Percentiles rank a stretch among this genome's conserved stretches.
These are phyloP conservation scores for Ametastegia equiseti DNA, from an alignment of 2,888 invertebrate genomes.

Conservation along the genomic window DNA sequence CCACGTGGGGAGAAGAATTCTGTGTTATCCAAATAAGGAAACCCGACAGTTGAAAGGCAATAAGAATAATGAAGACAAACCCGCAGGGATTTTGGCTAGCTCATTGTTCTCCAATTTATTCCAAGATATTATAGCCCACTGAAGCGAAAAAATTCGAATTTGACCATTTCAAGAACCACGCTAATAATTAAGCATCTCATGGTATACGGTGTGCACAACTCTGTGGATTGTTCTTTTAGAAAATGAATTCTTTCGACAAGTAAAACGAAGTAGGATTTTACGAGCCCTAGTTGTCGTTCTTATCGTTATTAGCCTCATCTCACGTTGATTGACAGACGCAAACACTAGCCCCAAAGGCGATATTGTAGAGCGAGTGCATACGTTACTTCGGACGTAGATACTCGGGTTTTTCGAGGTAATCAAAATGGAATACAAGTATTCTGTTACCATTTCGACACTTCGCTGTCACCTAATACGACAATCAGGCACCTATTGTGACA, in stretches of 20 bases:
- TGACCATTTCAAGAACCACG: too few species aligned
- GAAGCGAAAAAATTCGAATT: too few species aligned
- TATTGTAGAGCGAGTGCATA: neutral
- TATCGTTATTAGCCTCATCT: neutral
- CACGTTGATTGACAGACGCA: neutral
- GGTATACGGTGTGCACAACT: constrained; percentile 70
- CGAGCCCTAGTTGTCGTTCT: neutral
- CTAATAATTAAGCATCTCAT: too few species aligned
- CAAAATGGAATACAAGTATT: neutral
- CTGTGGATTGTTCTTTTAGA: constrained; percentile 63
- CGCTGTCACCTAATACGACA: neutral
- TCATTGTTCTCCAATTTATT: too few species aligned
- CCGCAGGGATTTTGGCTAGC: too few species aligned
- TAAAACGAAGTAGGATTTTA: neutral
- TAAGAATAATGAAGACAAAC: too few species aligned
- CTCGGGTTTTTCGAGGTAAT: neutral
- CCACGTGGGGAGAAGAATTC: too few species aligned
- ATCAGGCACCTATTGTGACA: neutral
- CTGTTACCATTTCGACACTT: neutral
- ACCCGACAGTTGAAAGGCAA: too few species aligned
- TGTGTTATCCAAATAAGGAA: too few species aligned
- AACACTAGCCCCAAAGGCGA: neutral
- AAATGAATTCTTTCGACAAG: neutral
- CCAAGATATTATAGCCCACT: too few species aligned
- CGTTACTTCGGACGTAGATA: neutral